Conservation (phyloP, 2,797 vertebrate species). For the Cyprinodon diabolis region DNA sequence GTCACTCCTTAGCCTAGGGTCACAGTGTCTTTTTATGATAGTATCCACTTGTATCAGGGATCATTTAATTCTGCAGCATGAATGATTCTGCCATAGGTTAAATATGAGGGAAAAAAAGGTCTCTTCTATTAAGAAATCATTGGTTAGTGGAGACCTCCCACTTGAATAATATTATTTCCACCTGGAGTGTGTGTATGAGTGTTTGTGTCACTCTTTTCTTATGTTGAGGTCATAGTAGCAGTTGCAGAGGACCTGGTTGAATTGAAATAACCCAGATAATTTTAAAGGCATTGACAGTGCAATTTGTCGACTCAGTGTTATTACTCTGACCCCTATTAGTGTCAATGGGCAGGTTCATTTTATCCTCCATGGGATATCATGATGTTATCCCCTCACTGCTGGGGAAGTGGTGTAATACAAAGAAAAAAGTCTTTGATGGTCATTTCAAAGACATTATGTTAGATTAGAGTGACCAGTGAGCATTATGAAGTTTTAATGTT, state of each 20-base stretch:
- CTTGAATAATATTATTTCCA: slow-evolving; percentile 87
- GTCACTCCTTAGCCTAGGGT: slow-evolving; percentile 82
- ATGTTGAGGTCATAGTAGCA: slow-evolving; percentile 82
- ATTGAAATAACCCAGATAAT: slow-evolving; percentile 98
- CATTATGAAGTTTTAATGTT: slow-evolving; percentile 65
- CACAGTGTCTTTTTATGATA: slow-evolving; percentile 96
- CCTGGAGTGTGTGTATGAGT: slow-evolving; percentile 39
- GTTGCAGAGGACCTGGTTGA: slow-evolving; percentile 88
- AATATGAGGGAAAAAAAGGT: slow-evolving; percentile 91
- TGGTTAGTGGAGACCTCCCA: slow-evolving; percentile 96
- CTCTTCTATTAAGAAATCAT: slow-evolving; percentile 97
- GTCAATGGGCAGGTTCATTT: slow-evolving; percentile 89
- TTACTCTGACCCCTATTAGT: slow-evolving; percentile 96
- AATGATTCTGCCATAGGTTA: slow-evolving; percentile 93
- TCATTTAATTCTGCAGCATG: slow-evolving; percentile 97
- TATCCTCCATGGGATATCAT: slow-evolving; percentile 84
- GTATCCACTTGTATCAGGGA: slow-evolving; percentile 94
- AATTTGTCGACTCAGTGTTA: slow-evolving; percentile 95
- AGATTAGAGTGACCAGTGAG: slow-evolving; percentile 63
- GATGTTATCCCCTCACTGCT: slow-evolving; percentile 67
- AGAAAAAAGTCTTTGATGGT: slow-evolving; percentile 56
- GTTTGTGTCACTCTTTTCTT: slow-evolving; percentile 44
- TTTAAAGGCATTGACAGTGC: slow-evolving; percentile 93
- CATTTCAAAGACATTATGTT: slow-evolving; percentile 68
- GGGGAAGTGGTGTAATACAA: slow-evolving; percentile 63